Conservation (phyloP, 2,113 vertebrate genomes). For the Gymnocephalus cernua region DNA sequence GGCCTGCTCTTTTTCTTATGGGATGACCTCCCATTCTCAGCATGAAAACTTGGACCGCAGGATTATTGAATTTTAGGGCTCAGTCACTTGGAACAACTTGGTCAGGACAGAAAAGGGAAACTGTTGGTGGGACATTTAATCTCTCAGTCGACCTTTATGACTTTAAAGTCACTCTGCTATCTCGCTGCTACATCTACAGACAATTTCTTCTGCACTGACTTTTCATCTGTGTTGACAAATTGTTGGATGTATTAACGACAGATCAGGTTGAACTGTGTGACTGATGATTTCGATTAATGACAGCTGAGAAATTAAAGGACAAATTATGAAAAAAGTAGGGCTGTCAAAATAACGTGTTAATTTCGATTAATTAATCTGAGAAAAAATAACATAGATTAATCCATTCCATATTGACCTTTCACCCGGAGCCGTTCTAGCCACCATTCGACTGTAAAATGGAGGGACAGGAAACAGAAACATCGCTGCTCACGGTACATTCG, state of each 20-base stretch:
- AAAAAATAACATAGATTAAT: no score
- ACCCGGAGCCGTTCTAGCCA: no score
- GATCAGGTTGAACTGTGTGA: not conserved
- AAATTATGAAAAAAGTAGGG: not conserved
- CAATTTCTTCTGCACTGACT: not conserved
- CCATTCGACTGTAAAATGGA: no score
- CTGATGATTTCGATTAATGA: not conserved
- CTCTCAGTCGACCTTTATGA: not conserved
- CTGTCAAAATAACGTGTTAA: no score
- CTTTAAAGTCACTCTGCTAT: slow-evolving; percentile 2
- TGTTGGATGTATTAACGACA: not conserved
- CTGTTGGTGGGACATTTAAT: slow-evolving; percentile 22
- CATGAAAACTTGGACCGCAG: slow-evolving; percentile 17
- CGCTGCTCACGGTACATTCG: no score
- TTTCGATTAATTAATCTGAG: no score
- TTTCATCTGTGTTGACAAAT: slow-evolving; percentile 5
- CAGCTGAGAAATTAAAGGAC: not conserved
- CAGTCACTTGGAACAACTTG: slow-evolving; percentile 9
- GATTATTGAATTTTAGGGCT: slow-evolving; percentile 40
- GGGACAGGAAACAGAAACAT: no score
- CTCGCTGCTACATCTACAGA: slow-evolving; percentile 1
- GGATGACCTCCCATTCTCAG: slow-evolving; percentile 16
- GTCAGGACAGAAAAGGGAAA: slow-evolving; percentile 17
- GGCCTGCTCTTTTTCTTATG: slow-evolving; percentile 8
- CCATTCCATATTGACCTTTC: no score